Base-by-base conservation (phyloP, 2,113 vertebrate species). In the Hemiscyllium ocellatum region DNA sequence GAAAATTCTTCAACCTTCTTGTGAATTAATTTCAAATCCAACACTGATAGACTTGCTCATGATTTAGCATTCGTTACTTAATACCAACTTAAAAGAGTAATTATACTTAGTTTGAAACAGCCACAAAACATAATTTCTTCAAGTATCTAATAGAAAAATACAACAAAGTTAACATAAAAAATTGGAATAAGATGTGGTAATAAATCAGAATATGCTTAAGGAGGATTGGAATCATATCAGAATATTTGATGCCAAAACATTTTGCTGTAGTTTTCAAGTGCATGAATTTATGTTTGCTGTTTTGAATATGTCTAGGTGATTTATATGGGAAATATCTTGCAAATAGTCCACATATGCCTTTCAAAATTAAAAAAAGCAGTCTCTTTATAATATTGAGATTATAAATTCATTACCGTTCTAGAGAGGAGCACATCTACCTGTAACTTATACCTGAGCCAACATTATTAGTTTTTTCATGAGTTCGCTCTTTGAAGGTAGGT, bases 21-120 rank as follows among this genome's bases (percentile, higher is more conserved):
- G 50, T 52, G 50, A 52, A 91, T n/a, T 91, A 12, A 91, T 91
- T 65, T 65, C 26, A 91, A 91, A 65, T n/a, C 6, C 52, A 17
- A 20, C 56, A 1, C 33, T 91, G 61, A 5, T 37, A 66, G 89
- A 19, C 2, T 37, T 8, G n/a, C 66, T 26, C n/a, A 68, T 68
- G 7, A 87, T 47, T 66, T 8, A 22, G 13, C 24, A 2, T 83
- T 72, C 24, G 29, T 26, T 83, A 19, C 33, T 33, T 42, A 17
- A n/a, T 68, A 56, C 17, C n/a, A 93, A 91, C 17, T 93, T 68
- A 68, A 66, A 93, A 93, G 33, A 93, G n/a, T 19, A 91, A 93
- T 93, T 93, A 20, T n/a, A 17, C 19, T 66, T 90, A 65, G 87
- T 15, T 80, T 80, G 0, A 13, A 80, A 80, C 13, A 80, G n/a